Percentiles rank a stretch among this genome's conserved stretches.
These are phyloP conservation scores for Holotrichia oblita DNA, from an alignment of 1,140 invertebrate species.

Conservation along the genomic window DNA sequence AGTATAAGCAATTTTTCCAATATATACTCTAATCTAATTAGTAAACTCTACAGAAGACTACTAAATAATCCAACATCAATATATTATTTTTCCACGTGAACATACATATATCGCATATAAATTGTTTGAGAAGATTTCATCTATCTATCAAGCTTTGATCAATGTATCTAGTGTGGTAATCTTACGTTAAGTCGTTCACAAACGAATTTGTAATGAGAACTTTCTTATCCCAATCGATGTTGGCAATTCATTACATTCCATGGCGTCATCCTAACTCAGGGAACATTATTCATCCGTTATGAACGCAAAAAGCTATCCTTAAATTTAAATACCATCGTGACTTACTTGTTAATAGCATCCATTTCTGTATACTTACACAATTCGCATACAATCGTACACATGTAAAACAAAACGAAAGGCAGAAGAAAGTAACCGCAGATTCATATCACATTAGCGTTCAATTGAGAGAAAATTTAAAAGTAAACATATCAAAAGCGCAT, in stretches of 20 bases:
- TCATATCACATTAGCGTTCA: neutral
- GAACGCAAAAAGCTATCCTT: neutral
- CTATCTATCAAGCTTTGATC: too few relatives aligned
- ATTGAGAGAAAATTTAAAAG: neutral
- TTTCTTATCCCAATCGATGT: neutral
- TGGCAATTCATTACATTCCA: neutral
- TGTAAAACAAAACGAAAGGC: neutral
- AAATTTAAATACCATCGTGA: neutral
- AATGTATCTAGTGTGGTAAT: too few relatives aligned
- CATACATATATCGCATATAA: too few relatives aligned
- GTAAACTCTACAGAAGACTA: too few relatives aligned
- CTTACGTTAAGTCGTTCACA: neutral
- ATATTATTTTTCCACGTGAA: too few relatives aligned
- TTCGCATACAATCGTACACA: neutral
- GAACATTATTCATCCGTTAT: neutral
- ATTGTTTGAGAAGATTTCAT: too few relatives aligned
- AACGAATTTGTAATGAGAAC: neutral
- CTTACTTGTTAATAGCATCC: slow-evolving; percentile 7
- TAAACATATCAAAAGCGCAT: neutral
- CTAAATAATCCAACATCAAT: too few relatives aligned
- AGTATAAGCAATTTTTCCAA: too few relatives aligned
- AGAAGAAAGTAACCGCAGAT: slow-evolving; percentile 12
- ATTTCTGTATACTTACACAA: neutral
- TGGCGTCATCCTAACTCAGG: neutral
- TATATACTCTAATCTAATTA: too few relatives aligned